Percentiles rank a stretch among this genome's conserved stretches.
Conservation (phyloP, 1,140 invertebrate genomes). For the Octopus sinensis region DNA sequence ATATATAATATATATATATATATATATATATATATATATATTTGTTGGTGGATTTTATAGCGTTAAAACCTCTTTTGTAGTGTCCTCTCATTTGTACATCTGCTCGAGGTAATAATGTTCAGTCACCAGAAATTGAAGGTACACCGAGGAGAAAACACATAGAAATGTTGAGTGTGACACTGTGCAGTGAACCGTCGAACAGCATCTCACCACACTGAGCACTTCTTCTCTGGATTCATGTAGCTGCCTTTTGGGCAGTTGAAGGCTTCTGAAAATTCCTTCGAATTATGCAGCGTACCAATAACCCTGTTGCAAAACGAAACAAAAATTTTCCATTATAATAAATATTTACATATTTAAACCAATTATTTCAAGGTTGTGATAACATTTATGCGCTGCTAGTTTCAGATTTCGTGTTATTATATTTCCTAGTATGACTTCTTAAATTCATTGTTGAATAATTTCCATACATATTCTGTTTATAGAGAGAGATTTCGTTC, state of each 20-base stretch:
- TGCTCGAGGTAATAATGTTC: not conserved
- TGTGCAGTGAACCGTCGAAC: no score
- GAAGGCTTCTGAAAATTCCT: constrained; percentile 55
- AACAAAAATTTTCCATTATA: constrained; percentile 13
- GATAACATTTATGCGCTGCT: not conserved
- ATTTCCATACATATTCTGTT: not conserved
- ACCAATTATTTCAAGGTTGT: not conserved
- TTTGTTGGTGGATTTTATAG: not conserved
- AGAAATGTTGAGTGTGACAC: no score
- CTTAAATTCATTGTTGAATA: not conserved
- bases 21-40: not conserved
- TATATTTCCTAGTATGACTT: not conserved
- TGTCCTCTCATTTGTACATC: not conserved
- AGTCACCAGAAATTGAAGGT: not conserved
- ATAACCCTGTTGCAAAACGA: constrained; percentile 40
- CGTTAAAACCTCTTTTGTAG: not conserved
- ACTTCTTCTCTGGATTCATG: constrained; percentile 55
- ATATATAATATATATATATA: no score
- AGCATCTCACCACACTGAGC: constrained; percentile 42
- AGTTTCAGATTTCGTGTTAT: not conserved
- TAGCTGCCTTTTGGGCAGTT: constrained; percentile 47
- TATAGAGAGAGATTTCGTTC: not conserved
- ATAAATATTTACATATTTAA: not conserved
- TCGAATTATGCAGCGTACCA: constrained; percentile 46
- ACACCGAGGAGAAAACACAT: not conserved